Base-by-base conservation (phyloP, 1,140 invertebrate species). In the Penaeus japonicus region DNA sequence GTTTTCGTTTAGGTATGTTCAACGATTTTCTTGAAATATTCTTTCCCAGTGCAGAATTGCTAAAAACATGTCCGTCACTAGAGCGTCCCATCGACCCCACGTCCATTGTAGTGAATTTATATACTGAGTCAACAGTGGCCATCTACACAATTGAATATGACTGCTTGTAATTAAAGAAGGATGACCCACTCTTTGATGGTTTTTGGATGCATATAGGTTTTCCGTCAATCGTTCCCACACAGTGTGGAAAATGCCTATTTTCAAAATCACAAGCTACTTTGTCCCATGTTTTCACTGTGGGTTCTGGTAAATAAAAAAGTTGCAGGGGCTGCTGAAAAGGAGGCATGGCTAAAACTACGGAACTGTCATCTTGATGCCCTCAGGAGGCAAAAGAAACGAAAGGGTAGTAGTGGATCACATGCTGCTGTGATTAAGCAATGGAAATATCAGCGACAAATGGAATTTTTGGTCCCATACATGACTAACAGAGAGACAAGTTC, bases 61-160 rank as follows among this genome's bases (percentile, higher is more conserved):
- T 84, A 70, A 84, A 84, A 84, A 84, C 82, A 73, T 84, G 59
- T 73, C 82, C 82, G 27, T 84, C 80, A 82, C 55, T 59, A 82
- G 47, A 59, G 24, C 80, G 80, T 27, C 80, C 80, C 80, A 82
- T 82, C 53, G 55, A 82, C 55, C 55, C 47, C 55, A 82, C 55
- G 32, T 24, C 57, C 15, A n/a, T 57, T 55, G 82, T 35, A 65
- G 59, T 84, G 82, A 65, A 84, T 84, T 59, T 57, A 24, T 59
- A 57, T 18, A 55, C 80, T 22, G 47, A 82, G 80, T 82, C 80
- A 65, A 83, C 83, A 84, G 59, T 73, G 83, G 83, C 83, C 65
- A 73, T 75, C 83, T 73, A 73, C 0, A 84, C 59, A 83, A 65
- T n/a, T 59, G 81, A 83, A 83, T 4, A 83, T 15, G 53, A 30